phyloP scores from a whole-genome alignment of 2,113 vertebrate species.

The Aptenodytes patagonicus region DNA sequence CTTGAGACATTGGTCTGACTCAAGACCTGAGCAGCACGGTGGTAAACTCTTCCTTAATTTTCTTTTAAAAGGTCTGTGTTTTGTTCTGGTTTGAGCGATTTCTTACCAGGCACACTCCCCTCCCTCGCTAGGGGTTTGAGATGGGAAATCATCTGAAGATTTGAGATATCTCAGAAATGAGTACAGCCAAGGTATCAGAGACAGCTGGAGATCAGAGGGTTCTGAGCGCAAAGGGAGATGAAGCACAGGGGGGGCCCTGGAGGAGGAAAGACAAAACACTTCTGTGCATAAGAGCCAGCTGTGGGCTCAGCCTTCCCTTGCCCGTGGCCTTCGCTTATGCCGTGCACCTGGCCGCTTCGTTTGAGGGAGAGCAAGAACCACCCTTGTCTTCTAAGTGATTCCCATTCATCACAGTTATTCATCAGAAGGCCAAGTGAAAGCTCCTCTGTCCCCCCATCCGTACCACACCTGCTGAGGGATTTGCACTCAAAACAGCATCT shows the following conservation, averaged over 20 bases:
- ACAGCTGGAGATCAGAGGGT: neutral
- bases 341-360: fast-evolving
- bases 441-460: neutral
- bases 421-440: neutral
- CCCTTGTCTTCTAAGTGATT: neutral
- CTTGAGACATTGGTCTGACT: neutral
- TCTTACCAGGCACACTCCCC: neutral
- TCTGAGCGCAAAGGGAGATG: neutral
- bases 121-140: neutral
- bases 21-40: neutral
- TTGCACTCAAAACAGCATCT: neutral
- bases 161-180: neutral
- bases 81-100: neutral
- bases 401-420: neutral
- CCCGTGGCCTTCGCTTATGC: neutral
- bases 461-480: neutral
- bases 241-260: neutral
- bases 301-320: neutral
- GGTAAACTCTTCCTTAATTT: neutral
- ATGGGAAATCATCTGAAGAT: neutral
- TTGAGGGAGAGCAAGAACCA: neutral
- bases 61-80: neutral
- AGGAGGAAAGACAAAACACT: neutral
- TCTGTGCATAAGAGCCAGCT: neutral
- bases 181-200: neutral